Evolutionary conservation across 2,797 vertebrate species (phyloP).

Genomic region (Pseudotriccus pelzelni): DNA sequence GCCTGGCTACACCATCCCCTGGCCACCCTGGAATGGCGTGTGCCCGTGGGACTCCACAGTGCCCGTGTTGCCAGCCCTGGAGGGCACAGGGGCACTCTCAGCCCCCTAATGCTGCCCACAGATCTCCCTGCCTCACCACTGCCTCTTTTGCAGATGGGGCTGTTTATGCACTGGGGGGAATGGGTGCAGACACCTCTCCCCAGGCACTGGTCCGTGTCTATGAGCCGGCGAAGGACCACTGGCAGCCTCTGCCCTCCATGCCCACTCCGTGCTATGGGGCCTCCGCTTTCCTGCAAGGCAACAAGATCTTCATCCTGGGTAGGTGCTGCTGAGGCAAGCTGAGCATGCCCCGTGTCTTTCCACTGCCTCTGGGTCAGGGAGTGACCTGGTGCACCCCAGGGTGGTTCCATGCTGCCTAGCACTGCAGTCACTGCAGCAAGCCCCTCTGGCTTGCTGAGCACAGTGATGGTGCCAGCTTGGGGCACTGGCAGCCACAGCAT

Average conservation of each 20-base stretch:
- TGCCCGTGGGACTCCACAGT: fast-evolving
- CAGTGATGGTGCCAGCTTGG: not conserved
- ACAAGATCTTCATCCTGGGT: constrained; percentile 95
- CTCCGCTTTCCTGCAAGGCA: constrained; percentile 86
- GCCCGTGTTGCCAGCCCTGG: fast-evolving
- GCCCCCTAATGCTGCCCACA: fast-evolving
- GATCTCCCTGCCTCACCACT: not conserved
- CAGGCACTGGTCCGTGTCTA: constrained; percentile 92
- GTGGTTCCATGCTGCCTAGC: not conserved
- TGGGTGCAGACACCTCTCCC: constrained; percentile 91
- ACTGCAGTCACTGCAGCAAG: fast-evolving
- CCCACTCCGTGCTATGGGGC: constrained; percentile 95
- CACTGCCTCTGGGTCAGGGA: not conserved
- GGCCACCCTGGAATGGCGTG: fast-evolving
- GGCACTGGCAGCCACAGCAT: not conserved
- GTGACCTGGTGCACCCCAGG: not conserved
- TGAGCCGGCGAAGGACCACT: constrained; percentile 88
- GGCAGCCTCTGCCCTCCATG: constrained; percentile 90
- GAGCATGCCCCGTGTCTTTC: fast-evolving
- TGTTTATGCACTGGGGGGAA: constrained; percentile 91
- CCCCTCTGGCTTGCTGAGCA: not conserved
- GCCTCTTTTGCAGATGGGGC: constrained; percentile 84
- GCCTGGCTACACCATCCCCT: fast-evolving
- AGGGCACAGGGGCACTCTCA: not conserved
- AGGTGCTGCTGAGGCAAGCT: constrained; percentile 11